Conservation (phyloP, 2,797 vertebrate genomes). For the Enteromius mattozi region DNA sequence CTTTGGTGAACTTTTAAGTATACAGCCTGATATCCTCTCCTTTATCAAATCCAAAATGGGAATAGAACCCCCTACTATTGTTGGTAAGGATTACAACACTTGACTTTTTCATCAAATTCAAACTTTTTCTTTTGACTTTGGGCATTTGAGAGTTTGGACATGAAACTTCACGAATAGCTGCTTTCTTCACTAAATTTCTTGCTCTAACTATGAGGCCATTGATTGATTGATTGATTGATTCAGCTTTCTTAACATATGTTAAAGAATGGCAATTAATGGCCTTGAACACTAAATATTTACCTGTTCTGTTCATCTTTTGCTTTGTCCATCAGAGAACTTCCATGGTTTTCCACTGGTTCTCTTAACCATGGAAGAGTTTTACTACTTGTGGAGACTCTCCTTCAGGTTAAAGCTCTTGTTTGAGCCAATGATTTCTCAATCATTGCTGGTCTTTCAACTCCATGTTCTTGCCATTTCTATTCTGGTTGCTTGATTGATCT, state of each 20-base stretch:
- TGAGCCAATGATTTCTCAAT: conserved; percentile 63
- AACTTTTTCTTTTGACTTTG: conserved; percentile 11
- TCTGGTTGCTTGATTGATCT: conserved; percentile 15
- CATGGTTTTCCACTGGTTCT: conserved; percentile 4
- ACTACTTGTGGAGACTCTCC: conserved; percentile 15
- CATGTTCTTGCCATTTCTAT: conserved; percentile 24
- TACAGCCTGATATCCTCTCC: conserved; percentile 74
- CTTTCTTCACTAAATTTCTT: conserved; percentile 36
- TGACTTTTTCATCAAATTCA: conserved; percentile 4
- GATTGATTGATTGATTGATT: conserved; percentile 23
- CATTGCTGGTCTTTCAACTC: conserved; percentile 54
- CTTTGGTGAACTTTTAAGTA: conserved; percentile 77
- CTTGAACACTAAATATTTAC: conserved; percentile 21
- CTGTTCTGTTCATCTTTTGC: conserved; percentile 35
- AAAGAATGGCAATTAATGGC: conserved; percentile 26
- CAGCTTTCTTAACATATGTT: conserved; percentile 21
- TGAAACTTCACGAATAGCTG: conserved; percentile 1
- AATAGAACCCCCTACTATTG: conserved; percentile 67
- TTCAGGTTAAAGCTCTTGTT: conserved; percentile 53
- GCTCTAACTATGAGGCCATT: conserved; percentile 17
- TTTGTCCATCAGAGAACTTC: conserved; percentile 21
- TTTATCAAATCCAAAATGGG: conserved; percentile 73
- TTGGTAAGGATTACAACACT: conserved; percentile 72
- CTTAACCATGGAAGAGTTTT: conserved; percentile 34
- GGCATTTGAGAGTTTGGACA: neutral